These are phyloP conservation scores for Sebastes reedi DNA, from an alignment of 2,797 vertebrate genomes.

Conservation along the genomic window DNA sequence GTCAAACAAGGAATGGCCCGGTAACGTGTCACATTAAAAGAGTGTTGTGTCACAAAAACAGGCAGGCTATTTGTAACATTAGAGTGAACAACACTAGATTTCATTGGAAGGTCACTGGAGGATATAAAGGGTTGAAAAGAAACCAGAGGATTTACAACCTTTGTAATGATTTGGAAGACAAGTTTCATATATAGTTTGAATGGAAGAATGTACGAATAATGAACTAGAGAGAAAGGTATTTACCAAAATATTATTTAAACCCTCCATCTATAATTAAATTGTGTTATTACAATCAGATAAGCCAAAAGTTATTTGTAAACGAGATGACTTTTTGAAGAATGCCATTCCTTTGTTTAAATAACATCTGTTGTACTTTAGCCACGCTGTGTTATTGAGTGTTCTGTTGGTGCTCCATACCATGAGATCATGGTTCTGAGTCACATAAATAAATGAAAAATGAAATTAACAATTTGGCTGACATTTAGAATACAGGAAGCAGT, in stretches of 20 bases:
- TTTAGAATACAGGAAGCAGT: not conserved
- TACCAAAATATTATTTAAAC: not conserved
- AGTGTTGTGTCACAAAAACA: not conserved
- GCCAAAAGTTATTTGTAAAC: not conserved
- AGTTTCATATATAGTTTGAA: too few species aligned
- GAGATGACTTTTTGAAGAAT: not conserved
- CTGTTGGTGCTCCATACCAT: not conserved
- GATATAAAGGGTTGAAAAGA: not conserved
- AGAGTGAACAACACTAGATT: not conserved
- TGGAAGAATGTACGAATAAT: too few species aligned
- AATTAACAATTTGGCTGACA: too few species aligned
- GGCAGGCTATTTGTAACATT: not conserved
- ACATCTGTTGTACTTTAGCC: not conserved
- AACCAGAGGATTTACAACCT: not conserved
- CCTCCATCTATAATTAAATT: not conserved
- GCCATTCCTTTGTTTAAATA: not conserved
- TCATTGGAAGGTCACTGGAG: not conserved
- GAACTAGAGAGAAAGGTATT: too few species aligned
- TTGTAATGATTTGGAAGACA: too few species aligned
- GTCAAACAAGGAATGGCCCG: not conserved
- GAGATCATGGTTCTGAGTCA: not conserved
- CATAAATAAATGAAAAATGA: not conserved
- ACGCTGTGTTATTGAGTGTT: not conserved
- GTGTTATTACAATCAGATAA: not conserved
- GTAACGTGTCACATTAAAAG: not conserved